Conservation (phyloP, 1,140 invertebrate species). For the Thalassaphorura encarpata region DNA sequence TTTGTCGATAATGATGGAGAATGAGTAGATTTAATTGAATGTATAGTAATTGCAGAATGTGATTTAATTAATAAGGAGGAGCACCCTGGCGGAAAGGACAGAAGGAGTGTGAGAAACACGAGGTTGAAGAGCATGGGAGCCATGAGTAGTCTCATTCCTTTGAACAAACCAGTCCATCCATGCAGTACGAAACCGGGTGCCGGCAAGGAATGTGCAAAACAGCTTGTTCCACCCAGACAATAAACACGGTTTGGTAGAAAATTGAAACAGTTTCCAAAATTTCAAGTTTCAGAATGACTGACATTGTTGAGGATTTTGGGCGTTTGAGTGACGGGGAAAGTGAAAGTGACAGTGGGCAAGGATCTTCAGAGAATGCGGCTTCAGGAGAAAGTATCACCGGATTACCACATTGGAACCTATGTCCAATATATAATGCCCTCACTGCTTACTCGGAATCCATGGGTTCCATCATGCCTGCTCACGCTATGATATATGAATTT, state of each 20-base stretch:
- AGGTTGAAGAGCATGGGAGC: too few relatives aligned
- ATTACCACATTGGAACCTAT: not conserved
- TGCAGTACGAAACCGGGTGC: not conserved
- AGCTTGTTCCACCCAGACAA: not conserved
- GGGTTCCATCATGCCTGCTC: conserved; percentile 15
- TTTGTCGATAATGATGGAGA: too few relatives aligned
- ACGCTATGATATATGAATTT: conserved; percentile 55
- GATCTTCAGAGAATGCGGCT: not conserved
- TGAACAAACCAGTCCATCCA: not conserved
- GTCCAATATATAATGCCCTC: not conserved
- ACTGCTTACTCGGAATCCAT: not conserved
- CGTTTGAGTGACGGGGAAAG: not conserved
- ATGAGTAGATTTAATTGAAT: too few relatives aligned
- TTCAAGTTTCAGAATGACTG: too few relatives aligned
- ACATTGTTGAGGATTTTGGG: not conserved
- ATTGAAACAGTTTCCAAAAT: not conserved
- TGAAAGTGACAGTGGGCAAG: not conserved
- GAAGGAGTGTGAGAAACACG: too few relatives aligned
- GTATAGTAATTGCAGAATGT: too few relatives aligned
- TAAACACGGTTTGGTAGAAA: not conserved
- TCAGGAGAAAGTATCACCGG: not conserved
- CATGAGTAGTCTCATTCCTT: not conserved
- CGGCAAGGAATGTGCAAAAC: not conserved
- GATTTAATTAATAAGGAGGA: too few relatives aligned
- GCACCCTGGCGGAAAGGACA: too few relatives aligned